Evolutionary conservation across 2,113 vertebrate genomes (phyloP), one percentile per base, ranked within the genome.

Genomic region (Anolis carolinensis): DNA sequence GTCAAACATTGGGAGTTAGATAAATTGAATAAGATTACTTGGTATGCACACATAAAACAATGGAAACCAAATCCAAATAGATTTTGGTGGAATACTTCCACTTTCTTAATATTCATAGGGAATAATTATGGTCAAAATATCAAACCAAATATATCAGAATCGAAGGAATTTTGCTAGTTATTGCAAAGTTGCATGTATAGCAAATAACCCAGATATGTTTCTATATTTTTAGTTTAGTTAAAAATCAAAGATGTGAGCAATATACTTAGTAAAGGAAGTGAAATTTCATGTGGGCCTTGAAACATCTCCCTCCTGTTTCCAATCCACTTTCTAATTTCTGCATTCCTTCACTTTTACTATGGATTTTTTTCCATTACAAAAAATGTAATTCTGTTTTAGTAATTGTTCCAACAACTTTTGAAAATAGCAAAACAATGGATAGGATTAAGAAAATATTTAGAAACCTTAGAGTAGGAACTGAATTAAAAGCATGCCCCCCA

Each of bases 371-470:
- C 84, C 79, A 18, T 4, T 59, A 59, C 55, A 59, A 70, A 92
- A 89, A 87, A 72, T 89, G 79, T 86, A 36, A 77, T 89, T 72
- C 65, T 94, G 87, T 88, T 93, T 91, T 90, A 92, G 90, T 92
- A n/a, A 93, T 91, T 93, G 81, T 80, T 0, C 0, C 84, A 86
- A 89, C 68, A 84, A 76, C 87, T 82, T 92, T 75, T 84, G 87
- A 89, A 89, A 90, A n/a, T 21, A 14, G 0, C 27, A 63, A 5
- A 11, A 48, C 11, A 0, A 18, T 23, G 0, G 55, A 79, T 79
- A 89, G 86, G 48, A 18, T 79, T 83, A 88, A 80, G 13, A 1
- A 3, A 89, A 34, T 89, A 59, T 71, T 87, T 59, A 73, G 20
- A 86, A 62, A 30, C 7, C 6, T 59, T 48, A 39, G 23, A 36